These are phyloP conservation scores for Gorsachius goisagi DNA, from an alignment of 2,113 vertebrate genomes.

Conservation along the genomic window DNA sequence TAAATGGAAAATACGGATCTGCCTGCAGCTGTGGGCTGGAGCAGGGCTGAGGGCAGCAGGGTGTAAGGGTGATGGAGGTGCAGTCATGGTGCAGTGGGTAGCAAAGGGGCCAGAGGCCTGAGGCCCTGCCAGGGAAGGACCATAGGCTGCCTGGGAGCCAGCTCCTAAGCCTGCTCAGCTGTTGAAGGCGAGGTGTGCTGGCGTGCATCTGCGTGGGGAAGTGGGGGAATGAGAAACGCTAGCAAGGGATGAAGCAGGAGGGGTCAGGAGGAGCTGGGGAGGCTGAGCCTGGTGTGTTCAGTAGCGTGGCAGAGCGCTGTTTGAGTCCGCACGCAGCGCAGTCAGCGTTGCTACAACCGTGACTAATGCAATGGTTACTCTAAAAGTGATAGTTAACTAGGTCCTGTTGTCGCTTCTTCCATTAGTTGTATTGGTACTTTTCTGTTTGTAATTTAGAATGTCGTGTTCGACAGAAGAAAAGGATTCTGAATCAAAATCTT, in stretches of 20 bases:
- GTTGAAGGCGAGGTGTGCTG: accelerated
- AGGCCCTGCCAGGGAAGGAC: not conserved
- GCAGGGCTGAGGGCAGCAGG: not conserved
- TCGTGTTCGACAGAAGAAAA: accelerated
- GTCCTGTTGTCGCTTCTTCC: accelerated
- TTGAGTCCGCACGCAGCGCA: accelerated
- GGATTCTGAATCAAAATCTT: accelerated
- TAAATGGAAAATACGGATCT: accelerated
- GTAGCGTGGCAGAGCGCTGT: too few relatives aligned
- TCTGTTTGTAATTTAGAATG: not conserved
- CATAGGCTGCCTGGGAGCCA: too few relatives aligned
- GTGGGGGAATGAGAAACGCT: accelerated
- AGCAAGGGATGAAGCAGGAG: not conserved
- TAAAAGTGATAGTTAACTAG: not conserved
- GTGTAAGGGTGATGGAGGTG: accelerated
- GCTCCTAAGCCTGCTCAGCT: accelerated
- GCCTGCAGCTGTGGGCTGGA: accelerated
- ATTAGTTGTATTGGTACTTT: not conserved
- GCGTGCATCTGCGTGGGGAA: accelerated
- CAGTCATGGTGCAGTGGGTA: accelerated
- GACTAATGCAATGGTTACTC: accelerated
- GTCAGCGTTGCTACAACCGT: accelerated
- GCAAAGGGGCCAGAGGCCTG: not conserved
- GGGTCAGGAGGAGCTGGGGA: accelerated
- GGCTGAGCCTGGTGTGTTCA: accelerated